phyloP scores from a whole-genome alignment of 2,113 vertebrate genomes.

The zebrafish (Danio rerio) region DNA sequence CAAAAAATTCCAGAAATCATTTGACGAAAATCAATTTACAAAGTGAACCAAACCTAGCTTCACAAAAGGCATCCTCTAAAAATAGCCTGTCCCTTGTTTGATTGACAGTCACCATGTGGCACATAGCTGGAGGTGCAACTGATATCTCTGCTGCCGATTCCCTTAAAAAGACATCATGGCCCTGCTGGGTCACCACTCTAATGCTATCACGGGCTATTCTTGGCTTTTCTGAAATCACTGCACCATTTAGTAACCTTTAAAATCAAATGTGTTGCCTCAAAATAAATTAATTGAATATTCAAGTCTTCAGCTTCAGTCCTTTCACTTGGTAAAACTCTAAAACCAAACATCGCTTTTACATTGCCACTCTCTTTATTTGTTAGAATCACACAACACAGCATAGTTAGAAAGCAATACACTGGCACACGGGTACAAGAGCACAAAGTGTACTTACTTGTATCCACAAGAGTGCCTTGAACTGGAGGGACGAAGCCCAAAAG shows the following conservation, averaged over 20 bases:
- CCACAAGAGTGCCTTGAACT: conserved; percentile 89
- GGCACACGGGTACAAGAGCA: conserved; percentile 51
- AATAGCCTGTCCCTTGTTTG: conserved; percentile 82
- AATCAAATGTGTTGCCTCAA: conserved; percentile 48
- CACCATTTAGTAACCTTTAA: conserved; percentile 83
- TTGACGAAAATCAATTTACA: conserved; percentile 19
- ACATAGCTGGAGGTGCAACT: conserved; percentile 84
- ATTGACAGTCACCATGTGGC: conserved; percentile 97
- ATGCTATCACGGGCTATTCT: conserved; percentile 96
- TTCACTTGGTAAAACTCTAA: not conserved
- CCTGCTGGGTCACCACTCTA: conserved; percentile 80
- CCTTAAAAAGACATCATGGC: conserved; percentile 98
- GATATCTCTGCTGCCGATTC: conserved; percentile 90
- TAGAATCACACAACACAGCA: conserved; percentile 29
- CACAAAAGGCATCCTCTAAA: conserved; percentile 87
- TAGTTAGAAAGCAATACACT: conserved; percentile 15
- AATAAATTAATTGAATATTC: not conserved
- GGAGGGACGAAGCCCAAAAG: conserved; percentile 87
- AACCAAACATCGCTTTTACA: not conserved
- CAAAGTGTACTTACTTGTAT: conserved; percentile 87
- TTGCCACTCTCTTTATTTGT: not conserved
- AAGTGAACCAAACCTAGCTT: conserved; percentile 69
- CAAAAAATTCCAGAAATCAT: not conserved
- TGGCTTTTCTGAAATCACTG: conserved; percentile 80
- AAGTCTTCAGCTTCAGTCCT: not conserved